phyloP scores from a whole-genome alignment of 2,797 vertebrate genomes.

The Gymnoscopelus braueri region DNA sequence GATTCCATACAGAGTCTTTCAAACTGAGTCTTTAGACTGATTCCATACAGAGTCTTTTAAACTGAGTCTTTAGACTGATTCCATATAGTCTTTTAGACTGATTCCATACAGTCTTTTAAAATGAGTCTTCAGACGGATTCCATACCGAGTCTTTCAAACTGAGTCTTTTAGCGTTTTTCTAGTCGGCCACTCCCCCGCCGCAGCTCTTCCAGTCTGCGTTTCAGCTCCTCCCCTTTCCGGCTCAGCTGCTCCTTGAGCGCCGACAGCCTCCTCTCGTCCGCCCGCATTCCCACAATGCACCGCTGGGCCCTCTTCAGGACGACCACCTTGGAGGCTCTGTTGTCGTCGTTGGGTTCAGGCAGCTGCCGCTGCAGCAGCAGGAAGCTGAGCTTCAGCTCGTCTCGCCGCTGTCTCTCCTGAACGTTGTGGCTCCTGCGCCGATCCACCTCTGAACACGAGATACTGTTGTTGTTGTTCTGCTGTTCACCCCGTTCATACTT shows the following conservation, averaged over 20 bases:
- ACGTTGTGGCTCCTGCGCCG: slow-evolving; percentile 90
- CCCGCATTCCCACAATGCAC: slow-evolving; percentile 82
- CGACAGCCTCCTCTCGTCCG: slow-evolving; percentile 85
- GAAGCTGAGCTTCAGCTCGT: slow-evolving; percentile 91
- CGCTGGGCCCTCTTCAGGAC: slow-evolving; percentile 91
- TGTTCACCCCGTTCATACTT: not conserved
- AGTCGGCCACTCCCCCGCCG: slow-evolving; percentile 49
- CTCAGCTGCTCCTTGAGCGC: slow-evolving; percentile 84
- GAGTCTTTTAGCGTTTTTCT: no score
- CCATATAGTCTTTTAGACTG: no score
- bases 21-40: no score
- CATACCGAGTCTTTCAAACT: no score
- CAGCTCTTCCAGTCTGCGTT: slow-evolving; percentile 86
- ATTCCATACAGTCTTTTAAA: no score
- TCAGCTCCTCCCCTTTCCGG: slow-evolving; percentile 85
- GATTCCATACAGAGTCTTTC: no score
- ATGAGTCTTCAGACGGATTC: no score
- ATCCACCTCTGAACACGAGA: no score
- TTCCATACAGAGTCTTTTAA: no score
- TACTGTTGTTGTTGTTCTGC: slow-evolving; percentile 83
- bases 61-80: no score
- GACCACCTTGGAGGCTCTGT: slow-evolving; percentile 90
- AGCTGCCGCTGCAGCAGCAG: slow-evolving; percentile 88
- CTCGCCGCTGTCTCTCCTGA: slow-evolving; percentile 91
- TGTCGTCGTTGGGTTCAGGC: slow-evolving; percentile 88